Conservation (phyloP, 2,797 vertebrate species). For the Rhabdomys pumilio region DNA sequence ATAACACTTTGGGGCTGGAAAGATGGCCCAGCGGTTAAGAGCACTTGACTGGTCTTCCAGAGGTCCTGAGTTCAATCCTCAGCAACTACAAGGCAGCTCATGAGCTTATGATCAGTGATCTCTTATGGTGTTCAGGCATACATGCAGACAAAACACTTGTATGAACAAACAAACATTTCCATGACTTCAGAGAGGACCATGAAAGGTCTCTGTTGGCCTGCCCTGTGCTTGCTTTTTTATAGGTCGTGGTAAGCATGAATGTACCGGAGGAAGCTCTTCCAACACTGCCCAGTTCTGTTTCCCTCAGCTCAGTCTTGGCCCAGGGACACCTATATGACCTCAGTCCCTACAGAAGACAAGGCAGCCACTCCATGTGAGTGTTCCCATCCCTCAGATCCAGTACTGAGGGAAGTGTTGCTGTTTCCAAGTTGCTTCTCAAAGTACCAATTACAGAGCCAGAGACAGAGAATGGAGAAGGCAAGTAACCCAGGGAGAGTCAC, state of each 20-base stretch:
- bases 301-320: conserved; percentile 1
- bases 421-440: neutral
- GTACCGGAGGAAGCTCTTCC: conserved; percentile 10
- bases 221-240: neutral
- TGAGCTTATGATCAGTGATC: neutral
- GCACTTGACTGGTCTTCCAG: neutral
- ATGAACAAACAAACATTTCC: conserved; percentile 25
- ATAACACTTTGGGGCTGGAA: neutral
- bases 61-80: neutral
- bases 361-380: neutral
- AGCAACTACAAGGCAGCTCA: neutral
- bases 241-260: neutral
- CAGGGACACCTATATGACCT: neutral
- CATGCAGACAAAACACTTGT: neutral
- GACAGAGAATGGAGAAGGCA: too few species aligned
- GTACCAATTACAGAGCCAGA: neutral
- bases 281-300: neutral
- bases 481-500: neutral
- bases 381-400: neutral
- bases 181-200: conserved; percentile 46
- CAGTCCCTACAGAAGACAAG: neutral
- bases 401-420: neutral
- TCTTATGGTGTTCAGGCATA: neutral
- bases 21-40: neutral
- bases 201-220: conserved; percentile 15